These are phyloP conservation scores for Canis aureus DNA, from an alignment of 2,113 vertebrate genomes.

Conservation along the genomic window DNA sequence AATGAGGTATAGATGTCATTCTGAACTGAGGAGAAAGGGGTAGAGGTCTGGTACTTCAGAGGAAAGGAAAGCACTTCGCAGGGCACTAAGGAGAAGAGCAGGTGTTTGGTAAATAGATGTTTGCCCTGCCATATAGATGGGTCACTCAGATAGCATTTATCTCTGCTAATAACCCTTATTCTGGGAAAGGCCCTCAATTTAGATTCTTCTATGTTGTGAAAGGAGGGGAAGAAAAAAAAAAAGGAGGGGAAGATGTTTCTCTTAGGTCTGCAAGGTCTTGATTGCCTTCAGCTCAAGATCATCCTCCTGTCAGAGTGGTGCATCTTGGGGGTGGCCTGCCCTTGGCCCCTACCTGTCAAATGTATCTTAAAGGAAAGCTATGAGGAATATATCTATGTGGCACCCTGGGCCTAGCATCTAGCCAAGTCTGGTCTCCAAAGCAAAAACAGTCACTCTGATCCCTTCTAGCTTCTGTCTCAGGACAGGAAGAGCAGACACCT, in stretches of 20 bases:
- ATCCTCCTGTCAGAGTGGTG: background rate
- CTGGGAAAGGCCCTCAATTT: background rate
- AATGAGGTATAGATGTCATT: background rate
- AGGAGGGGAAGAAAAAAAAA: background rate
- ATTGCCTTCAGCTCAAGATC: background rate
- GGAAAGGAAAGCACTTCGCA: background rate
- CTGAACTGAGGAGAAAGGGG: background rate
- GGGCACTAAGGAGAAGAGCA: background rate
- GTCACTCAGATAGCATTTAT: background rate
- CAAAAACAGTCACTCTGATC: background rate
- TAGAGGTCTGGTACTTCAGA: background rate
- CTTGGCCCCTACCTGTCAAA: background rate
- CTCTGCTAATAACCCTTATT: background rate
- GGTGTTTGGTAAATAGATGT: background rate
- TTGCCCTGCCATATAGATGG: background rate
- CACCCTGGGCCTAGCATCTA: accelerated
- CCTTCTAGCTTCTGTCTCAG: background rate
- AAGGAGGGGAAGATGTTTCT: background rate
- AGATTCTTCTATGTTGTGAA: background rate
- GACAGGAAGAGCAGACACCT: background rate
- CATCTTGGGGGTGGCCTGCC: background rate
- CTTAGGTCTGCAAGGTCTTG: background rate
- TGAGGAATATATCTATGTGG: background rate
- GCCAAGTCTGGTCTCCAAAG: background rate
- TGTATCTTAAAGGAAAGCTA: background rate